Base-by-base conservation (phyloP, 2,797 vertebrate species). In the Chelonia mydas region DNA sequence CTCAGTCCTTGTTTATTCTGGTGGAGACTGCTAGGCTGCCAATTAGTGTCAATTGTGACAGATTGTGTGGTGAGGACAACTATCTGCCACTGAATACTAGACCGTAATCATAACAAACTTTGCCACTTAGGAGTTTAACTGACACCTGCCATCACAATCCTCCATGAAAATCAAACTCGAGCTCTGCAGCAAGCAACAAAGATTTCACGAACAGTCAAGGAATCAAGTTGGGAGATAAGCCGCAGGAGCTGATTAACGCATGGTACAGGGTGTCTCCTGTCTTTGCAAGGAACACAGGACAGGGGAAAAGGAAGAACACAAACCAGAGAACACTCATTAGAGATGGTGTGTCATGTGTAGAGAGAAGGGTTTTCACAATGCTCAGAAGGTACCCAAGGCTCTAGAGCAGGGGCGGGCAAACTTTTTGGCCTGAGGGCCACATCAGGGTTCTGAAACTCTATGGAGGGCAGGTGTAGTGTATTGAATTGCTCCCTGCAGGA, bases 81-180 rank as follows among this genome's bases (percentile, higher is more conserved):
- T 91, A 93, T 83, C 91, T 90, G 91, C 54, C 41, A 45, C 79
- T 23, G 86, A 83, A 84, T 81, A 94, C 88, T 81, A 90, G 72
- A 90, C 86, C 87, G 57, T 83, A 81, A 57, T 80, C 95, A 81
- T 82, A 96, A 89, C 33, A 37, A 95, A 84, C 74, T 90, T 76
- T 90, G 84, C 57, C 74, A 88, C 83, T 94, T 55, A 45, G 47
- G 83, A 92, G 74, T 19, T 11, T n/a, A 97, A 95, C 86, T 95
- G 86, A 93, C 84, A 97, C 89, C 87, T 93, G 92, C 95, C 95
- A 89, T 91, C 87, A 94, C 59, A 92, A 57, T 83, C 88, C 33
- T 16, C 49, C 89, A 85, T 5, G 54, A n/a, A 91, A 81, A 47
- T 12, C 59, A 83, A 51, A n/a, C 3, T 72, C 55, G 55, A 3